Evolutionary conservation across 2,797 vertebrate genomes (phyloP).

Genomic region (Picus viridis): DNA sequence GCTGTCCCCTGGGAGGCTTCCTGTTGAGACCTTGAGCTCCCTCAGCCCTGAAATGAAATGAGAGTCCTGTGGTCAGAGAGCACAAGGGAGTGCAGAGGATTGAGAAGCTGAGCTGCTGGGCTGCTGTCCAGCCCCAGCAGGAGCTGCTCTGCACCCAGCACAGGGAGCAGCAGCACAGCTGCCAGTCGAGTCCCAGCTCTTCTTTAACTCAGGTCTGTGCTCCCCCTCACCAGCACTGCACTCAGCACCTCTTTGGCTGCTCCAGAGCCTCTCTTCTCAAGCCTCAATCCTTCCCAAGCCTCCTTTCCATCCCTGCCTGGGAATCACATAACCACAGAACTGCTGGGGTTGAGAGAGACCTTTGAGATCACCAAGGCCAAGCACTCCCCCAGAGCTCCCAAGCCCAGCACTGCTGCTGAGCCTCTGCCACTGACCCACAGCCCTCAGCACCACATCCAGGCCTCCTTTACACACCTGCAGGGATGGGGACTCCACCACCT

Average conservation of each 20-base stretch:
- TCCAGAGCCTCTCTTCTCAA: not conserved
- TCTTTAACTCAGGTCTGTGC: fast-evolving
- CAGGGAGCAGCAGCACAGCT: fast-evolving
- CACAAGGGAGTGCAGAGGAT: not conserved
- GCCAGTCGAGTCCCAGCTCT: not conserved
- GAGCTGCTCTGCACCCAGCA: not conserved
- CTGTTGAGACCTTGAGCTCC: not conserved
- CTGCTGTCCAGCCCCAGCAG: not conserved
- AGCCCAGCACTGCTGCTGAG: no score
- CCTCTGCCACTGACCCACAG: no score
- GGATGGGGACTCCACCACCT: no score
- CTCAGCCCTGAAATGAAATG: not conserved
- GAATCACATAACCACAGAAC: not conserved
- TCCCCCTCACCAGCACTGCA: not conserved
- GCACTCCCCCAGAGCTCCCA: no score
- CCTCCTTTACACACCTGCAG: no score
- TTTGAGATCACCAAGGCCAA: no score
- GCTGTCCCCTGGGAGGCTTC: not conserved
- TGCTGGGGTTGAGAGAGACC: no score
- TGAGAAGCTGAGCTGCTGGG: not conserved
- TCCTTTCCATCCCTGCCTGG: not conserved
- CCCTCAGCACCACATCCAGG: no score
- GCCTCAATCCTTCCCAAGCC: no score
- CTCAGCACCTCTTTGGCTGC: not conserved
- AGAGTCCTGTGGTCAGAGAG: not conserved